A percentile compares a stretch with the other conserved stretches of the same genome.
Conservation (phyloP, 2,113 vertebrate genomes). For the Herpailurus yagouaroundi region DNA sequence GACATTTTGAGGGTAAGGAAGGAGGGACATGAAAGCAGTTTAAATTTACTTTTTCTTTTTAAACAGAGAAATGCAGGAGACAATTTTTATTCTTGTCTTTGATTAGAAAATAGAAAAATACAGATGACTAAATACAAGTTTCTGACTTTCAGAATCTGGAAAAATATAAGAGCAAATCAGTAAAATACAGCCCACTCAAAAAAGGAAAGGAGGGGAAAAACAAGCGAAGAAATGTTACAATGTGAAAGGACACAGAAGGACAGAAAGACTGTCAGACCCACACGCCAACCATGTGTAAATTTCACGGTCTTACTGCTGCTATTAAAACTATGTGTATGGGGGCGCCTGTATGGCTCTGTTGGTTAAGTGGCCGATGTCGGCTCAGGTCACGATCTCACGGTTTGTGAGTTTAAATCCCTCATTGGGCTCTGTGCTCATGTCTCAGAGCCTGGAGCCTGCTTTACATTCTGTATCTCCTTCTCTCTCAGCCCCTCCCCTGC, state of each 20-base stretch:
- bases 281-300: neutral
- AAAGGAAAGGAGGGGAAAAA: neutral
- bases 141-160: neutral
- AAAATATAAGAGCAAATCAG: neutral
- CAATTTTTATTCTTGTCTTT: neutral
- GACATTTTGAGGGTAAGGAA: neutral
- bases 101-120: neutral
- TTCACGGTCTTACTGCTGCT: neutral
- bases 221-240: neutral
- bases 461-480: too few species aligned
- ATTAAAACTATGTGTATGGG: neutral
- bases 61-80: neutral
- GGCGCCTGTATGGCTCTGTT: too few species aligned
- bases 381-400: too few species aligned
- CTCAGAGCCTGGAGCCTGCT: too few species aligned
- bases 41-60: neutral
- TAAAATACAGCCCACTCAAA: neutral
- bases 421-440: too few species aligned
- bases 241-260: neutral
- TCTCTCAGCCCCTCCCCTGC: too few species aligned
- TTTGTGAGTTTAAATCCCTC: too few species aligned
- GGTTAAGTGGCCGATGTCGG: too few species aligned
- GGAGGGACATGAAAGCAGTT: neutral
- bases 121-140: neutral
- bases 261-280: neutral